Evolutionary conservation across 92 coral and sea anemone genomes (phyloP), one percentile per base, ranked within the genome.

Genomic region (Porites rus): DNA sequence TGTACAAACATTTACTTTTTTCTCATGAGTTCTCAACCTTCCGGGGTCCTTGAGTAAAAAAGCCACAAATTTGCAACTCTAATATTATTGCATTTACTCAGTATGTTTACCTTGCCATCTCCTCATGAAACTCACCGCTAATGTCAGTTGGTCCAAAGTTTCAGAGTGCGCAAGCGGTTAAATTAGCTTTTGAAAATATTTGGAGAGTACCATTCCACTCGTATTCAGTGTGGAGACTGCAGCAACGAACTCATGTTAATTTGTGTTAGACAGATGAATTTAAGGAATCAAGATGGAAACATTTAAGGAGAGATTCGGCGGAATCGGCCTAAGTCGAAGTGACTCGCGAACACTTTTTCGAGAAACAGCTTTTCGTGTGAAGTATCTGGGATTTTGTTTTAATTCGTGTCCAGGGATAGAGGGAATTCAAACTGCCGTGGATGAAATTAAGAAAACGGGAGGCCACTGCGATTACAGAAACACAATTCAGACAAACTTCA

Each of bases 381-480:
- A 75, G 14, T 93, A 93, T 52, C 65, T 93, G 80, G 96, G 96
- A 11, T 88, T 66, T 67, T 82, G 82, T 9, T 53, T 84, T 7
- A 88, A 88, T 62, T 74, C 87, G 1, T 74, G 71, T 51, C 81
- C 74, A 6, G 94, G 94, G 31, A 54, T 86, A 4, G 88, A 78
- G 22, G 94, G 90, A 9, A 88, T 93, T 22, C 84, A 82, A 63
- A 74, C 72, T 12, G 92, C 96, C 11, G 84, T 91, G 10, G 72
- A 77, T 10, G 67, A 74, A 59, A 77, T 88, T 54, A 82, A 38
- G n/a, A 82, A 77, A 10, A 74, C 84, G 12, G 91, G 78, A 8
- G 76, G 91, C 64, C 69, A 63, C 0, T 28, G 60, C 21, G 84
- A 88, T 17, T 53, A 56, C 71, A 81, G 86, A 18, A 65, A 61